Evolutionary conservation across 2,888 invertebrate genomes (phyloP), one percentile per base, ranked within the genome.

Genomic region (Pharmacophagus antenor): DNA sequence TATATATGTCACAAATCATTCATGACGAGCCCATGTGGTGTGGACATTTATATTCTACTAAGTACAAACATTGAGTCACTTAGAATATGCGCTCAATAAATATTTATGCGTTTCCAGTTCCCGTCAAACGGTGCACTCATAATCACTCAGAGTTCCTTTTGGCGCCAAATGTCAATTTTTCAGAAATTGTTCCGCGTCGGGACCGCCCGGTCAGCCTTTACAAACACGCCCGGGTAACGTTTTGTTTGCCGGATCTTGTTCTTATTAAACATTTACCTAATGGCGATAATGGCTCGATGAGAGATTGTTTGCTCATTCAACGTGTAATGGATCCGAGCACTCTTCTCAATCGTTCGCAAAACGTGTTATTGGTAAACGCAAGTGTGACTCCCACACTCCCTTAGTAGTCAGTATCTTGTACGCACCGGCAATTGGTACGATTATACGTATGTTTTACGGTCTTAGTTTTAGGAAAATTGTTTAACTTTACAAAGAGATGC

Each of bases 121-220:
- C 70, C 79, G 74, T 73, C 79, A 77, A 80, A 82, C 80, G 75
- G 73, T 68, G 74, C 76, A 77, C 78, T 81, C 72, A 71, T 76
- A 75, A 79, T 83, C 79, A 76, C 74, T 78, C 77, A 71, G 65
- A 74, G 73, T 70, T 77, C 74, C 78, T 80, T 81, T 80, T 79
- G 86, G 85, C 83, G 85, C 83, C 80, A 76, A 85, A 82, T 84
- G 84, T 82, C 82, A 87, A 78, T 86, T 85, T 82, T 79, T 79
- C 79, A 81, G 73, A 83, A 79, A 85, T 82, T 80, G 79, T 73
- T 74, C 78, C 77, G 76, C 76, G 74, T 68, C 69, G 72, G 74
- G 69, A 71, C 71, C 69, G 75, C 72, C 58, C 63, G 64, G 55
- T 55, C 68, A 76, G 74, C 74, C 69, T 76, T 74, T 74, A 76